Evolutionary conservation across 2,888 invertebrate genomes (phyloP).

Genomic region (Brachynemurus nebulosus): DNA sequence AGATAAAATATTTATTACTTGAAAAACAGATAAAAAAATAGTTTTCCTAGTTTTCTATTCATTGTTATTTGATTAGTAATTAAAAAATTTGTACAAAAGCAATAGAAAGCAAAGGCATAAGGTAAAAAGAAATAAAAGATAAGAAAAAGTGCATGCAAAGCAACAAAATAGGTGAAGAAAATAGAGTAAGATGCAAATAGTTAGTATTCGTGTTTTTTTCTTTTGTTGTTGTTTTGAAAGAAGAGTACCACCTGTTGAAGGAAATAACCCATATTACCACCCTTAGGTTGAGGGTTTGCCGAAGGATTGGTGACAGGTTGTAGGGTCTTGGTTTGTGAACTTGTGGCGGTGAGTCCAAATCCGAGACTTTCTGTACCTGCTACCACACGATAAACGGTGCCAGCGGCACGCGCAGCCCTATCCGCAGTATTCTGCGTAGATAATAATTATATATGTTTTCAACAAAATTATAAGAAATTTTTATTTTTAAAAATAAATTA

Average conservation of each 20-base stretch:
- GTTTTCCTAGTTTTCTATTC: no score
- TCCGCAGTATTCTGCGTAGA: constrained; percentile 72
- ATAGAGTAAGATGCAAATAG: no score
- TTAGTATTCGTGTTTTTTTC: neutral
- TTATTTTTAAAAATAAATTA: no score
- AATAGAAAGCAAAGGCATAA: constrained; percentile 1
- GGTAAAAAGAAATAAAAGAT: neutral
- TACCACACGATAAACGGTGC: constrained; percentile 63
- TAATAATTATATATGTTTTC: no score
- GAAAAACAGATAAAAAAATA: no score
- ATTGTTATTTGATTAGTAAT: no score
- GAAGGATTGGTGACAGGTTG: constrained; percentile 17
- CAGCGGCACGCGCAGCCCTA: constrained; percentile 65
- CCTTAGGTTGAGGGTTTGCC: neutral
- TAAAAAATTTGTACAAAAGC: no score
- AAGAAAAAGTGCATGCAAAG: no score
- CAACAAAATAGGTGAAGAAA: no score
- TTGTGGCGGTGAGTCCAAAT: constrained; percentile 50
- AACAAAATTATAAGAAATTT: no score
- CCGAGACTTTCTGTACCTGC: constrained; percentile 63
- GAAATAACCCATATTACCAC: constrained; percentile 1
- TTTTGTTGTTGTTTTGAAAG: neutral
- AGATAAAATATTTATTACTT: no score
- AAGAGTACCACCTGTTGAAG: constrained; percentile 9
- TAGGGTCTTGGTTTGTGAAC: constrained; percentile 33